These are phyloP conservation scores for Pithecia hirsuta DNA, from an alignment of 2,797 vertebrate species.

Conservation along the genomic window DNA sequence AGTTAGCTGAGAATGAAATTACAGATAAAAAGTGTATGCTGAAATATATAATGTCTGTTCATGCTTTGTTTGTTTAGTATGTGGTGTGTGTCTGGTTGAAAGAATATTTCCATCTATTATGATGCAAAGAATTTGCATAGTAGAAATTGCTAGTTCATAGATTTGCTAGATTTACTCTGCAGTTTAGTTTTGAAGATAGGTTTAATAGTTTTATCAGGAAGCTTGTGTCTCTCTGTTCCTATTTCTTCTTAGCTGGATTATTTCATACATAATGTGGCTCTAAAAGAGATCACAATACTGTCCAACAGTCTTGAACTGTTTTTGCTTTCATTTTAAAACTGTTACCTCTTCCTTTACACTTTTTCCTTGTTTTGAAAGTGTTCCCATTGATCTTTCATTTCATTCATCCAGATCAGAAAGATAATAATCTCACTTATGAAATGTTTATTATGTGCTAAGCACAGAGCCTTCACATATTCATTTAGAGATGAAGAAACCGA, in stretches of 20 bases:
- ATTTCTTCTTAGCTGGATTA: neutral
- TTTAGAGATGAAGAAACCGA: neutral
- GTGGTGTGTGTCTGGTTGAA: neutral
- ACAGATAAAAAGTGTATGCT: neutral
- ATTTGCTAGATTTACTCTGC: neutral
- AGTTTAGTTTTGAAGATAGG: neutral
- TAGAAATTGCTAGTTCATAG: neutral
- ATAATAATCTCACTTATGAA: neutral
- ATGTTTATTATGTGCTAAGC: neutral
- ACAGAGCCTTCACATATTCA: neutral
- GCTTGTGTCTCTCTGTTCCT: neutral
- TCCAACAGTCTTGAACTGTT: neutral
- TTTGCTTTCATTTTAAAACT: neutral
- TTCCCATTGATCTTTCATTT: neutral
- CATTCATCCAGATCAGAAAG: neutral
- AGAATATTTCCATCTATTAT: neutral
- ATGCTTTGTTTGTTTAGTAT: neutral
- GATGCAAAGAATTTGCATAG: neutral
- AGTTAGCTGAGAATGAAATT: neutral
- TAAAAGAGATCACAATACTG: neutral
- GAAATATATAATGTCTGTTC: neutral
- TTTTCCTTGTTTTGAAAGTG: neutral
- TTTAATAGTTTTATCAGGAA: slow-evolving; percentile 37
- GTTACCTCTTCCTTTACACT: neutral
- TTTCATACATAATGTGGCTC: neutral